Percentiles rank a stretch among this genome's conserved stretches.
Evolutionary conservation across 2,888 invertebrate species (phyloP).

Genomic region (Ichneumoninae sp.): DNA sequence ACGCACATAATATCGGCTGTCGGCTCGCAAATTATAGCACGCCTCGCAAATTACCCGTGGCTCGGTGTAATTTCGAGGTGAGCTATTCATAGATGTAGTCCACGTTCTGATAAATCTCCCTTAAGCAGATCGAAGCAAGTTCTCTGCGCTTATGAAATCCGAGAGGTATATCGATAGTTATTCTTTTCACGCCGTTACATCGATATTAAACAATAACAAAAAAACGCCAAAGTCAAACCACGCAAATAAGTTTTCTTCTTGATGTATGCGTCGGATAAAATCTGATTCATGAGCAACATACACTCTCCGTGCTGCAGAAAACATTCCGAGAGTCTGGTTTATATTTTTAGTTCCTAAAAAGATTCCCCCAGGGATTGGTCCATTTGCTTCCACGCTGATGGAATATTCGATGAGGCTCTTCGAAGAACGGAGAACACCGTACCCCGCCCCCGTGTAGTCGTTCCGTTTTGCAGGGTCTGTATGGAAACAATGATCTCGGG

Average conservation of each 20-base stretch:
- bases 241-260: background rate
- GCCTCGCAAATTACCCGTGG: conserved; percentile 24
- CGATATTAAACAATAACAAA: background rate
- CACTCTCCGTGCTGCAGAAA: background rate
- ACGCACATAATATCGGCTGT: conserved; percentile 22
- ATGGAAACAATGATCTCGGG: background rate
- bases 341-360: background rate
- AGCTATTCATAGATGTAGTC: conserved; percentile 32
- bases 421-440: background rate
- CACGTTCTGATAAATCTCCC: background rate
- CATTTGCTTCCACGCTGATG: conserved; percentile 26
- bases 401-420: conserved; percentile 33
- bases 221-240: background rate
- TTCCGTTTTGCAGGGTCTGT: conserved; percentile 1
- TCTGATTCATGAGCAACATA: background rate
- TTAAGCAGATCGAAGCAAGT: background rate
- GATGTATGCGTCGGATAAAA: background rate
- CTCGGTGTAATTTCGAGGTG: conserved; percentile 29
- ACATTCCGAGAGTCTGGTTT: background rate
- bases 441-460: background rate
- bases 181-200: background rate
- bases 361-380: conserved; percentile 6
- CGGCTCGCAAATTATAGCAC: conserved; percentile 1
- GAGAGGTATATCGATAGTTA: background rate
- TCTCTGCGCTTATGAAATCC: background rate